Percentiles rank a stretch among this genome's conserved stretches.
These are phyloP conservation scores for Piaya cayana DNA, from an alignment of 2,113 vertebrate genomes.

Conservation along the genomic window DNA sequence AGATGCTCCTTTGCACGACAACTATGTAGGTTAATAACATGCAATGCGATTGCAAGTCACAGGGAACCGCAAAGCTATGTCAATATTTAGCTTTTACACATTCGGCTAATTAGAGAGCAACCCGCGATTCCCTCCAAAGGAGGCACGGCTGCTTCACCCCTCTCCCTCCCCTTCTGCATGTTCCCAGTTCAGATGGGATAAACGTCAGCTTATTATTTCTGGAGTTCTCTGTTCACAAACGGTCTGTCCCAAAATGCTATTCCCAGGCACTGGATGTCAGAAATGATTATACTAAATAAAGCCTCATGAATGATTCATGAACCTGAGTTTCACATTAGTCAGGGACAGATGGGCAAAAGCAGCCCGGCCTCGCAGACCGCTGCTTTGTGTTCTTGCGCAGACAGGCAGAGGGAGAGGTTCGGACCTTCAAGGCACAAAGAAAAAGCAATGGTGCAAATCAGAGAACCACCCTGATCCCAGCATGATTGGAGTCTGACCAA, in stretches of 20 bases:
- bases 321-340: constrained; percentile 21
- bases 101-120: constrained; percentile 56
- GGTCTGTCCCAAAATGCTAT: constrained; percentile 47
- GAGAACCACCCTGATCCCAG: not conserved
- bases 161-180: not conserved
- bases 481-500: not conserved
- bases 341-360: constrained; percentile 12
- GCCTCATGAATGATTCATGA: constrained; percentile 56
- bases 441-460: not conserved
- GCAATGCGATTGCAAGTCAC: constrained; percentile 33
- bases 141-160: not conserved
- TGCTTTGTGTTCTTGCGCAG: not conserved
- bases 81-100: constrained; percentile 61
- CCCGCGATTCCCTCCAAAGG: not conserved
- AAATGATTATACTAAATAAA: constrained; percentile 65
- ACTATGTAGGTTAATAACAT: constrained; percentile 68
- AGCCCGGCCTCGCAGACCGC: not conserved
- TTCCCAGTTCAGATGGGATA: not conserved
- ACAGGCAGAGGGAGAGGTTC: not conserved
- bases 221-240: constrained; percentile 11
- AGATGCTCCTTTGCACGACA: constrained; percentile 53
- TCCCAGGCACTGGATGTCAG: constrained; percentile 61
- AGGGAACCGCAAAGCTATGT: not conserved
- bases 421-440: not conserved
- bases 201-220: constrained; percentile 50